A percentile compares a stretch with the other conserved stretches of the same genome.
Evolutionary conservation across 2,888 invertebrate species (phyloP).

Genomic region (Vandiemenella viatica): DNA sequence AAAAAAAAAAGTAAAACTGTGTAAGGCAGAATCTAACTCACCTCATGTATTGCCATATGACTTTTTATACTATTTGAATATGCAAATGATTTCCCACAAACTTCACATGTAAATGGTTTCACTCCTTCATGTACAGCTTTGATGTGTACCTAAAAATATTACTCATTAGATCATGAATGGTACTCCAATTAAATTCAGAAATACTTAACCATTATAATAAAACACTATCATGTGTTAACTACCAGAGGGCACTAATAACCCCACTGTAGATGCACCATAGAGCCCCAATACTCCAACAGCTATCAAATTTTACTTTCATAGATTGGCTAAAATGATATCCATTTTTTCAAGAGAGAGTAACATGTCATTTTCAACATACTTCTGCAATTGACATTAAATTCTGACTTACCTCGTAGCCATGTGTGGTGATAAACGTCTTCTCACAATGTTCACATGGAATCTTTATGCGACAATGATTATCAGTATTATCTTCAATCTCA

Average conservation of each 20-base stretch:
- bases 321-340: too few relatives aligned
- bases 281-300: too few relatives aligned
- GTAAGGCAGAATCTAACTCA: not conserved
- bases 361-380: too few relatives aligned
- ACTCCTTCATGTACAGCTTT: constrained; percentile 41
- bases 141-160: constrained; percentile 15
- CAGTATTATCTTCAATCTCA: constrained; percentile 8
- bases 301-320: too few relatives aligned
- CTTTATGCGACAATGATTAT: constrained; percentile 17
- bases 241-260: too few relatives aligned
- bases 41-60: constrained; percentile 36
- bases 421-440: constrained; percentile 42
- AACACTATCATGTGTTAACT: too few relatives aligned
- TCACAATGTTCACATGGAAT: constrained; percentile 39
- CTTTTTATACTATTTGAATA: constrained; percentile 44
- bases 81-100: constrained; percentile 43
- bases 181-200: not conserved
- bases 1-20: constrained; percentile 1
- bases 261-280: too few relatives aligned
- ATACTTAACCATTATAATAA: not conserved
- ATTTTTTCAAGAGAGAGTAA: too few relatives aligned
- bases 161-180: too few relatives aligned
- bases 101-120: constrained; percentile 38
- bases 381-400: too few relatives aligned
- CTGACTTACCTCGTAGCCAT: constrained; percentile 45